phyloP scores from a whole-genome alignment of 2,113 vertebrate genomes.

The Galemys pyrenaicus region DNA sequence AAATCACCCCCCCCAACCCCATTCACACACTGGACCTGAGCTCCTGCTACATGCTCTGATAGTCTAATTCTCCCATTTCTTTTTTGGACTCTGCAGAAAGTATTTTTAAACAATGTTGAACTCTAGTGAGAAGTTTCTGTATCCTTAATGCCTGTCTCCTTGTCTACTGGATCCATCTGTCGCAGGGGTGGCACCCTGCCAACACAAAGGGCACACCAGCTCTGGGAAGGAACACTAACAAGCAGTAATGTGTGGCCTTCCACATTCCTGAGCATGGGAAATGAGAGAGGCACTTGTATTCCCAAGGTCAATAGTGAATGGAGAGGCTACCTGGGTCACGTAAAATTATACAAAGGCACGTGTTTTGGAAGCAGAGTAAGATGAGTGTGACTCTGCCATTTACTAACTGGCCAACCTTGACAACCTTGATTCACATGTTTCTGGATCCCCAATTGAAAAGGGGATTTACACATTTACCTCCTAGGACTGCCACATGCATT shows the following conservation, averaged over 20 bases:
- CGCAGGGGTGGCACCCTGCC: fast-evolving
- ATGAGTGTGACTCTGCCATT: neutral
- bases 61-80: neutral
- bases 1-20: neutral
- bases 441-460: neutral
- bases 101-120: neutral
- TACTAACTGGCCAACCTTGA: neutral
- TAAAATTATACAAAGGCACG: neutral
- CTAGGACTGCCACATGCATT: neutral
- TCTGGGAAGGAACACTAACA: neutral
- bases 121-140: neutral
- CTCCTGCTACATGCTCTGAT: neutral
- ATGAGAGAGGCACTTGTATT: neutral
- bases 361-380: neutral
- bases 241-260: neutral
- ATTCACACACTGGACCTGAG: too few species aligned
- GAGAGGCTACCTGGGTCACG: neutral
- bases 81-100: slow-evolving; percentile 21
- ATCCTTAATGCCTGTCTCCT: neutral
- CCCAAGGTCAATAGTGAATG: neutral
- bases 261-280: neutral
- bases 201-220: neutral
- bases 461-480: neutral
- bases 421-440: neutral
- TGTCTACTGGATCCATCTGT: neutral